Evolutionary conservation across 2,113 vertebrate genomes (phyloP).

Genomic region (Prionailurus bengalensis): DNA sequence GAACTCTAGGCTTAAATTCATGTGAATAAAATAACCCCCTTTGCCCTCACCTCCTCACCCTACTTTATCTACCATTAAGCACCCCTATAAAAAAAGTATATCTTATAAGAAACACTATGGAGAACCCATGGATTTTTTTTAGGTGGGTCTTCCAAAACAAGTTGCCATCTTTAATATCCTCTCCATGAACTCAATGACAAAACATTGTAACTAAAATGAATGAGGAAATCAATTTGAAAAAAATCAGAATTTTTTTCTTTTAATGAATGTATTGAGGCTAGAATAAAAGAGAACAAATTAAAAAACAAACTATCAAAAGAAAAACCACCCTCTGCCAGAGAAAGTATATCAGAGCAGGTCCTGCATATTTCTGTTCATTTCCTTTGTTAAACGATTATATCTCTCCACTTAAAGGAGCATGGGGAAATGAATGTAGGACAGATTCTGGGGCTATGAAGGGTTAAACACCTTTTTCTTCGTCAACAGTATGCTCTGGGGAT

Average conservation of each 20-base stretch:
- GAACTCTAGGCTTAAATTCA: neutral
- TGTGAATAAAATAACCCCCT: neutral
- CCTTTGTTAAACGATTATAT: neutral
- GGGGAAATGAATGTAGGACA: neutral
- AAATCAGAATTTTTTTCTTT: slow-evolving; percentile 3
- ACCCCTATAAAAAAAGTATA: neutral
- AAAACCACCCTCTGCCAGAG: neutral
- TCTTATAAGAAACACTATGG: neutral
- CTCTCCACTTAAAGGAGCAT: neutral
- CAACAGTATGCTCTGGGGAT: slow-evolving; percentile 32
- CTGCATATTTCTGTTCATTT: neutral
- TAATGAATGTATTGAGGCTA: neutral
- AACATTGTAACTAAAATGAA: neutral
- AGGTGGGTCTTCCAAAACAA: neutral
- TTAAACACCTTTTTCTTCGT: slow-evolving; percentile 58
- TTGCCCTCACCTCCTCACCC: neutral
- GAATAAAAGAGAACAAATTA: neutral
- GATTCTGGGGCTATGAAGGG: neutral
- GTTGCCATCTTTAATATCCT: neutral
- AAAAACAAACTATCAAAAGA: neutral
- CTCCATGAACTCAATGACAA: neutral
- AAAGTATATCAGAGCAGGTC: neutral
- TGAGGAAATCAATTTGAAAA: neutral
- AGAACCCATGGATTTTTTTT: neutral
- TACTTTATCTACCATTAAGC: neutral